Evolutionary conservation across 2,113 vertebrate genomes (phyloP).

Genomic region (Syrrhaptes paradoxus): DNA sequence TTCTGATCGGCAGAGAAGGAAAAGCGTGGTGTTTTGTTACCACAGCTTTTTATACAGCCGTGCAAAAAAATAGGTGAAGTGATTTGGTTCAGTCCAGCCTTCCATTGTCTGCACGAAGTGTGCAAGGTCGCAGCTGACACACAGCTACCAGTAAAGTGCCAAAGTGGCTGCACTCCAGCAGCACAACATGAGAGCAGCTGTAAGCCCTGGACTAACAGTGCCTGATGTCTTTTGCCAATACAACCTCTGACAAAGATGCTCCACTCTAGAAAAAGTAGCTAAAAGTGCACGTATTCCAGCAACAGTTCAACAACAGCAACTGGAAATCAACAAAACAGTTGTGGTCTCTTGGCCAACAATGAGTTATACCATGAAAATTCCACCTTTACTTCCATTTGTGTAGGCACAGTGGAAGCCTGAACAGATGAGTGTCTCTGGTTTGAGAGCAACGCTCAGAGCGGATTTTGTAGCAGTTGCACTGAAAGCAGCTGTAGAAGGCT

Average conservation of each 20-base stretch:
- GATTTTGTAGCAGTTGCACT: neutral
- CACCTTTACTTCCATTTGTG: neutral
- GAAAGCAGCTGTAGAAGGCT: neutral
- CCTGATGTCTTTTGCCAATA: neutral
- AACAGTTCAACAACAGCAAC: neutral
- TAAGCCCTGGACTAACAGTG: neutral
- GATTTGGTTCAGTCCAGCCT: neutral
- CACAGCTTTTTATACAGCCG: neutral
- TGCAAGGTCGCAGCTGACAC: neutral
- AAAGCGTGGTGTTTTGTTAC: neutral
- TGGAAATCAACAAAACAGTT: neutral
- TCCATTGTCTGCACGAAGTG: neutral
- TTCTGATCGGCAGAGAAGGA: neutral
- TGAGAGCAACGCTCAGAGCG: neutral
- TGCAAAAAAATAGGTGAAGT: neutral
- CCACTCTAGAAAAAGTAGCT: neutral
- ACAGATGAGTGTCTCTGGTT: neutral
- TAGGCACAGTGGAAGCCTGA: neutral
- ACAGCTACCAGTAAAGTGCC: neutral
- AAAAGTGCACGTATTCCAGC: neutral
- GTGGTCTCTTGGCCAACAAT: neutral
- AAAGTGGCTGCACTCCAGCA: neutral
- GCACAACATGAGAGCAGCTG: neutral
- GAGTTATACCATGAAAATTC: neutral
- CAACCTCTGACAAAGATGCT: neutral